Conservation (phyloP, 2,888 invertebrate species). For the Biston betularia region DNA sequence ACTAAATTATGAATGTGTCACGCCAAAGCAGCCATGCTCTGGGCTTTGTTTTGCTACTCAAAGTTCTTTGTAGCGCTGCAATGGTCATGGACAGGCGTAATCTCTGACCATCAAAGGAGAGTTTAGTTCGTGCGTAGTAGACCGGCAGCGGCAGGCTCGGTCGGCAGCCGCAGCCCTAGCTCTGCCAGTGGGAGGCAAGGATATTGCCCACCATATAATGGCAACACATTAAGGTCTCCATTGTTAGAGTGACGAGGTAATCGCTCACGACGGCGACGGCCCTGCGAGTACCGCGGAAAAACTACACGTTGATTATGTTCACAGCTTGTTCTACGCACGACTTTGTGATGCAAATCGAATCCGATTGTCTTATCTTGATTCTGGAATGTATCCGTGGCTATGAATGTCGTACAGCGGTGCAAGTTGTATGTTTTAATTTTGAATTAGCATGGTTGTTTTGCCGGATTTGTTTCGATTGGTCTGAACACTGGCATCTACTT, state of each 20-base stretch:
- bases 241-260: conserved; percentile 72
- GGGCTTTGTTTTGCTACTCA: no score
- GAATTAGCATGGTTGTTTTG: neutral
- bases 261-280: conserved; percentile 67
- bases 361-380: conserved; percentile 13
- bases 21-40: no score
- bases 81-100: no score
- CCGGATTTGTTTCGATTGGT: neutral
- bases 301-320: conserved; percentile 39
- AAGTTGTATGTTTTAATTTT: neutral
- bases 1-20: no score
- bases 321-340: conserved; percentile 33
- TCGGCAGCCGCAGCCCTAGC: conserved; percentile 68
- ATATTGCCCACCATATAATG: conserved; percentile 68
- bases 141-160: neutral
- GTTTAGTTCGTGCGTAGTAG: no score
- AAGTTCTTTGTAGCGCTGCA: no score
- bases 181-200: conserved; percentile 72
- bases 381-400: conserved; percentile 3
- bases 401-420: neutral
- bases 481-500: neutral
- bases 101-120: no score
- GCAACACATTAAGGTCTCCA: conserved; percentile 64
- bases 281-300: conserved; percentile 54
- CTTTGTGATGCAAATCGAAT: conserved; percentile 27